Conservation (phyloP, 2,888 invertebrate species). For the Unio delphinus region DNA sequence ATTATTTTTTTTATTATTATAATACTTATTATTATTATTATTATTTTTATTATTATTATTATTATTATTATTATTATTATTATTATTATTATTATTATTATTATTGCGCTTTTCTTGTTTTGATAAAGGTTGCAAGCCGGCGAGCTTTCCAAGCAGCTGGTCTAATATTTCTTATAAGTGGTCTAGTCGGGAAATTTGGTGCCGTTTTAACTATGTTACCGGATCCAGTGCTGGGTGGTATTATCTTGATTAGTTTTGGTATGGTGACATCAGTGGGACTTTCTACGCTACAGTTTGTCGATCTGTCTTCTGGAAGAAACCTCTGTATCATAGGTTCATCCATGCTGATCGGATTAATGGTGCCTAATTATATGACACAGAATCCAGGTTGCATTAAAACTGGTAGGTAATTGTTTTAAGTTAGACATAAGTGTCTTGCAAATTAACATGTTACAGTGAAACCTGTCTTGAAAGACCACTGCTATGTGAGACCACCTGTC, state of each 20-base stretch:
- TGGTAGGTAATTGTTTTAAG: conserved; percentile 8
- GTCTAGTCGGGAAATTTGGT: conserved; percentile 72
- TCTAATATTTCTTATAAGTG: conserved; percentile 70
- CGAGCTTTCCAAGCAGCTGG: conserved; percentile 71
- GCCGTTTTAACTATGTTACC: conserved; percentile 73
- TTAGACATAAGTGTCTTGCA: too few relatives aligned
- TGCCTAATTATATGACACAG: conserved; percentile 57
- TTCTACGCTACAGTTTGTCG: conserved; percentile 73
- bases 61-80: neutral
- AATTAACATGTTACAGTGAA: too few relatives aligned
- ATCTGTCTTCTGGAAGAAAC: conserved; percentile 87
- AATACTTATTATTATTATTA: too few relatives aligned
- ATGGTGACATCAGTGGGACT: conserved; percentile 65
- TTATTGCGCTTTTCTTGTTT: neutral
- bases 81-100: neutral
- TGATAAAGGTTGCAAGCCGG: conserved; percentile 71
- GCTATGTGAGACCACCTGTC: too few relatives aligned
- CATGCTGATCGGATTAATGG: conserved; percentile 84
- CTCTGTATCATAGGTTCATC: conserved; percentile 88
- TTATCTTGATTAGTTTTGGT: conserved; percentile 68
- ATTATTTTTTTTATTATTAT: too few relatives aligned
- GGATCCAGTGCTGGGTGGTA: conserved; percentile 72
- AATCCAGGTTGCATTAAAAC: conserved; percentile 53
- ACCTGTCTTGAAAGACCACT: too few relatives aligned
- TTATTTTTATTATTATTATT: neutral